Conservation (phyloP, 2,113 vertebrate species). For the Marmota monax region DNA sequence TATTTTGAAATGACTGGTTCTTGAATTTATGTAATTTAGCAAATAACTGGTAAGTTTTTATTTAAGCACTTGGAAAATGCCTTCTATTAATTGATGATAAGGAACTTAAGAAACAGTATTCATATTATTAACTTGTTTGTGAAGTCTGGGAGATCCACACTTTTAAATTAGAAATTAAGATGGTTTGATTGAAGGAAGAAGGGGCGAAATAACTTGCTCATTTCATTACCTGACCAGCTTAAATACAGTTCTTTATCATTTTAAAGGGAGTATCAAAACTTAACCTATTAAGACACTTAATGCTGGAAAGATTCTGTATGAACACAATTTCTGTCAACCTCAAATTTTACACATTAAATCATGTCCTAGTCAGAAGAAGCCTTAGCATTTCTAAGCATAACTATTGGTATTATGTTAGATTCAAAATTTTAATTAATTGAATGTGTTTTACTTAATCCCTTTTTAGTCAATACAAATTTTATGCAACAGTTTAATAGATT, state of each 20-base stretch:
- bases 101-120: conserved; percentile 18
- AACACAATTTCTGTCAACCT: background rate
- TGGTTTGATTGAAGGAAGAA: conserved; percentile 27
- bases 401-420: background rate
- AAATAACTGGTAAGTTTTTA: conserved; percentile 7
- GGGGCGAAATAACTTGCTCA: conserved; percentile 7
- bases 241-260: background rate
- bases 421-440: conserved; percentile 37
- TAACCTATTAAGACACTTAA: background rate
- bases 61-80: conserved; percentile 31
- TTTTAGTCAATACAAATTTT: background rate
- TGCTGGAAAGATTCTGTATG: background rate
- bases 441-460: conserved; percentile 12
- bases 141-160: background rate
- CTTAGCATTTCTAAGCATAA: conserved; percentile 1
- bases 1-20: background rate
- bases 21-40: background rate
- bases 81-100: background rate
- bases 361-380: background rate
- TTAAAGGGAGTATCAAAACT: conserved; percentile 25
- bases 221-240: conserved; percentile 1
- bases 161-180: conserved; percentile 28
- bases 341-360: conserved; percentile 35
- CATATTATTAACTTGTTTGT: background rate
- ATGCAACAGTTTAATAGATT: background rate